Base-by-base conservation (phyloP, 2,888 invertebrate species). In the Drosophila kanekoi region DNA sequence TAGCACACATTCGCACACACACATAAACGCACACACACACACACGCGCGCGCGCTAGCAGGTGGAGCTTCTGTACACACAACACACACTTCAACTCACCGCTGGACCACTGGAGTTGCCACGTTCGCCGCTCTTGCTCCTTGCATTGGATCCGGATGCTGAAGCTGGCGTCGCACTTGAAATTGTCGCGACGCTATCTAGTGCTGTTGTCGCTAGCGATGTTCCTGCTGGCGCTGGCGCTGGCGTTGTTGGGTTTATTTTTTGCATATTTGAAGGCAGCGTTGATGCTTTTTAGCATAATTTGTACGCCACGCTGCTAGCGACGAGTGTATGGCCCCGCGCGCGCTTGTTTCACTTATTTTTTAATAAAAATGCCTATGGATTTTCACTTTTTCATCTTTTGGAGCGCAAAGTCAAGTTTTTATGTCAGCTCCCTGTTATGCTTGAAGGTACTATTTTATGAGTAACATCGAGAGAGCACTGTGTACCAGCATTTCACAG, bases 251-350 rank as follows among this genome's bases (percentile, higher is more conserved):
- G 54, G 43, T 61, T 67, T 62, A 28, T 60, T 61, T 75, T 72
- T 56, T 84, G 75, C 63, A 81, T 75, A 69, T 43, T 87, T 69
- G 37, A 61, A 53, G 62, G 41, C 78, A 77, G 62, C 70, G 57
- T 74, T 81, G 74, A 83, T 74, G 75, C 81, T 83, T 38, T 66
- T 87, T 83, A 73, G 87, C 81, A 81, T 81, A 81, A 80, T 81
- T 81, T 83, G 77, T 66, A 83, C 77, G 80, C 83, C 87, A 77
- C 67, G 61, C 77, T 71, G 52, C 67, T 64, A 59, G 62, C 71
- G 65, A 77, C 56, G 47, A 64, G 45, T 77, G 59, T 84, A 52
- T 66, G 59, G 53, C 65, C 73, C 66, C 70, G 83, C 80, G 65
- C 68, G 70, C 83, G 47, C 52, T 61, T 51, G 53, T 80, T 60